A percentile compares a stretch with the other conserved stretches of the same genome.
These are phyloP conservation scores for Hylaeus anthracinus DNA, from an alignment of 1,140 invertebrate genomes.

Conservation along the genomic window DNA sequence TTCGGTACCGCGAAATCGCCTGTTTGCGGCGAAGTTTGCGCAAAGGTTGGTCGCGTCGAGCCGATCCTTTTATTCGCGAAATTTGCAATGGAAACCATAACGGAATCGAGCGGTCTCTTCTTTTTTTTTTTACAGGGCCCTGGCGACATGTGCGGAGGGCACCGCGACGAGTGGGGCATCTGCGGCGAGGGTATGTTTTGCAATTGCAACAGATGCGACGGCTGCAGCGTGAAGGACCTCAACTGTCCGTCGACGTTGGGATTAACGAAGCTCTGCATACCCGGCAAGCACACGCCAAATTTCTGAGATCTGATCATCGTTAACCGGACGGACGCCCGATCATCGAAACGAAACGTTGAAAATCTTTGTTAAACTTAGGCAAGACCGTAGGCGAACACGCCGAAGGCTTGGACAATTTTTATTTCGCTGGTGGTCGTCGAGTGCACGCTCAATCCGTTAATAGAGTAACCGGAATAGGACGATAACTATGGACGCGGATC, in stretches of 20 bases:
- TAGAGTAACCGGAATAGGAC: not conserved
- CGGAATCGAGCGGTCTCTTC: too few relatives aligned
- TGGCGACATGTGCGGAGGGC: constrained; percentile 80
- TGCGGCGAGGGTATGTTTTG: constrained; percentile 82
- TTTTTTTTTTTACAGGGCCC: constrained; percentile 76
- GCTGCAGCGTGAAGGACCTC: constrained; percentile 78
- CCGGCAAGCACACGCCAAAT: constrained; percentile 34
- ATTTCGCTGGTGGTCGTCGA: not conserved
- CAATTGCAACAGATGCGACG: constrained; percentile 78
- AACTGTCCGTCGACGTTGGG: constrained; percentile 67
- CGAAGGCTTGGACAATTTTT: not conserved
- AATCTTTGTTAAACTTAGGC: not conserved
- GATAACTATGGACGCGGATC: not conserved
- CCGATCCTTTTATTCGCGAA: too few relatives aligned
- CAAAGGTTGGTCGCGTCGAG: constrained; percentile 53
- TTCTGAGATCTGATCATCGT: not conserved
- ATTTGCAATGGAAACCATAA: too few relatives aligned
- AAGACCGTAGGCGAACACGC: too few relatives aligned
- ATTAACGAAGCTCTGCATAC: constrained; percentile 49
- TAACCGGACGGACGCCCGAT: not conserved
- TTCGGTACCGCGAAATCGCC: constrained; percentile 60
- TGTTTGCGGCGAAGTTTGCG: constrained; percentile 66
- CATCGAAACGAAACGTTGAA: not conserved
- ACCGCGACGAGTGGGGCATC: constrained; percentile 71
- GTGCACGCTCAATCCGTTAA: not conserved